Evolutionary conservation across 2,113 vertebrate species (phyloP), one percentile per base, ranked within the genome.

Genomic region (Heteronetta atricapilla): DNA sequence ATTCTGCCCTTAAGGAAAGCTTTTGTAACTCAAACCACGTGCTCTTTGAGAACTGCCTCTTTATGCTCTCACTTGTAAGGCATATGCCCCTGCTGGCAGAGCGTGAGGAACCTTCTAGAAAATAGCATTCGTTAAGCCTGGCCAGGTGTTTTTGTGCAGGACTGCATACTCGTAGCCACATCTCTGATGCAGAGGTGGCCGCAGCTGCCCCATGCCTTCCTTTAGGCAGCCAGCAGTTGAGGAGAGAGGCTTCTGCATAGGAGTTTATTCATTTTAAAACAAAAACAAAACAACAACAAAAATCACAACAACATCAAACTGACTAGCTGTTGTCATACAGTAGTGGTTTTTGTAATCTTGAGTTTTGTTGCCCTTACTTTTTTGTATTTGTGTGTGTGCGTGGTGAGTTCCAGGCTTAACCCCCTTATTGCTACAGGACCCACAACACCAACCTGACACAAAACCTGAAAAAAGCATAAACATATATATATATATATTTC

Each of bases 1-100:
- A 93, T 92, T 83, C 83, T 95, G 90, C 93, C 96, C 90, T 89
- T 84, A 95, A 97, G 95, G 85, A 95, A 95, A 96, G 82, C 66
- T 95, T 94, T 95, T 90, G 26, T 85, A 95, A 95, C 60, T 84
- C 64, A 91, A 90, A 88, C 60, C 60, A 64, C 58, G 86, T 58
- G 77, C 68, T 90, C 42, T 63, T 86, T 73, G 82, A 88, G 75
- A 93, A 67, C 29, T 91, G 68, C 48, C 72, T 96, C 70, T 95
- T 82, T 74, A 78, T 72, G 34, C 64, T 88, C 80, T 75, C 23
- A 19, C 42, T 81, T 53, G 56, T 5, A 72, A 67, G 18, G 48
- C 11, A 15, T 52, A 79, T 60, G 87, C 74, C 66, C 29, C 44
- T 81, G 76, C 52, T 62, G 82, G 82, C 26, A 81, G 74, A 88